Conservation (phyloP, 1,140 invertebrate species). For the Solenopsis fugax region DNA sequence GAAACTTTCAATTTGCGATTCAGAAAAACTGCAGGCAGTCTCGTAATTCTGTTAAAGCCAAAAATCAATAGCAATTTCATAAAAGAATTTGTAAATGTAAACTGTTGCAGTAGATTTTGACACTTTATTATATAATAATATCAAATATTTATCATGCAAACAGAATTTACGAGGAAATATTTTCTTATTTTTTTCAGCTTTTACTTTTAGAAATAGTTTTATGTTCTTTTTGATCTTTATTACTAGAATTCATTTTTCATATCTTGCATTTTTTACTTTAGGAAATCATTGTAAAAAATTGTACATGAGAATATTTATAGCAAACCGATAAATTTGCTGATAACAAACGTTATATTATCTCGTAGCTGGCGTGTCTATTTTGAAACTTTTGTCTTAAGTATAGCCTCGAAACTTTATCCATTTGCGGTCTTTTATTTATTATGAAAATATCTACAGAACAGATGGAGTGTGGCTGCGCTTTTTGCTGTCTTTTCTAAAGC, state of each 20-base stretch:
- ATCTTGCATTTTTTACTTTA: constrained; percentile 1
- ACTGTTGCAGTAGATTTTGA: neutral
- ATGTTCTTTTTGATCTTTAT: neutral
- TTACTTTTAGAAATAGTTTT: neutral
- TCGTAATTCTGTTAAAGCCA: neutral
- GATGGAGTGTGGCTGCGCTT: neutral
- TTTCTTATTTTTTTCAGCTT: neutral
- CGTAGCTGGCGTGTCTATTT: neutral
- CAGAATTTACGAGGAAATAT: neutral
- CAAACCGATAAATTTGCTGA: constrained; percentile 1
- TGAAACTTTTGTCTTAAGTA: neutral
- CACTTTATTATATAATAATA: constrained; percentile 22
- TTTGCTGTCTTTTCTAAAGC: constrained; percentile 16
- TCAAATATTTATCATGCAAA: neutral
- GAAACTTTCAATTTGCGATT: neutral
- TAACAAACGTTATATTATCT: constrained; percentile 20
- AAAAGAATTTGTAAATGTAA: constrained; percentile 11
- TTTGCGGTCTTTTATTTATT: neutral
- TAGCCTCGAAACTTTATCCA: constrained; percentile 27
- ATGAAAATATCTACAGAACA: constrained; percentile 13
- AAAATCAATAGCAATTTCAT: neutral
- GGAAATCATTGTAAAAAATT: neutral
- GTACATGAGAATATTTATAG: neutral
- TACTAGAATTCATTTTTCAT: neutral
- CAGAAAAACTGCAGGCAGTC: neutral